These are phyloP conservation scores for Ylistrum balloti DNA, from an alignment of 1,140 invertebrate genomes.

Conservation along the genomic window DNA sequence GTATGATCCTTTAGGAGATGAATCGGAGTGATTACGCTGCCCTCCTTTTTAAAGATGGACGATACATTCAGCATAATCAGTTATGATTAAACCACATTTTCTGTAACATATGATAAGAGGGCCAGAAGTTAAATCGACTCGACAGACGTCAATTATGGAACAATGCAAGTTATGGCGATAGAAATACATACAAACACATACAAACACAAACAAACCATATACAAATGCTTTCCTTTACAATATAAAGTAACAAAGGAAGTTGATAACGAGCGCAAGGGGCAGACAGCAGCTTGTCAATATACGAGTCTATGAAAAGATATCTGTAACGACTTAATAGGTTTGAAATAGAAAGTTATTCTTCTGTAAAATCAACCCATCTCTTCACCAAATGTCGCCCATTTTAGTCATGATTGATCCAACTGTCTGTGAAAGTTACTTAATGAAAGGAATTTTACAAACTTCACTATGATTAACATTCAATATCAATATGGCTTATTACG, in stretches of 20 bases:
- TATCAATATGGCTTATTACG: no score
- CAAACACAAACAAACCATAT: neutral
- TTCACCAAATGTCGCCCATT: neutral
- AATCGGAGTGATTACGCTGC: no score
- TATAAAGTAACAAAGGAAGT: neutral
- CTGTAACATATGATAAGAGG: no score
- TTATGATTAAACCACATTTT: no score
- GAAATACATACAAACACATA: neutral
- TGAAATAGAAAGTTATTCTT: slow-evolving; percentile 29
- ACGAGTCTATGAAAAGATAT: neutral
- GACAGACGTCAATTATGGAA: neutral
- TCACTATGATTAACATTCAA: no score
- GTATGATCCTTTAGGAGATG: no score
- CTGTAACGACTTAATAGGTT: neutral
- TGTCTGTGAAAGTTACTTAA: no score
- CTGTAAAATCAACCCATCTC: slow-evolving; percentile 11
- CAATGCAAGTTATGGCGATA: neutral
- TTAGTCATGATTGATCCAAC: neutral
- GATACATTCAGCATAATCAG: no score
- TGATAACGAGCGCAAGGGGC: neutral
- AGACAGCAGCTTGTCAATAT: neutral
- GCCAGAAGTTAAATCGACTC: no score
- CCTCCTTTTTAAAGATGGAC: no score
- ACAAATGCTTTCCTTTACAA: slow-evolving; percentile 8
- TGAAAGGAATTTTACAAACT: no score